Conservation (phyloP, 92 coral and sea anemone genomes). For the Phenganax marumi region DNA sequence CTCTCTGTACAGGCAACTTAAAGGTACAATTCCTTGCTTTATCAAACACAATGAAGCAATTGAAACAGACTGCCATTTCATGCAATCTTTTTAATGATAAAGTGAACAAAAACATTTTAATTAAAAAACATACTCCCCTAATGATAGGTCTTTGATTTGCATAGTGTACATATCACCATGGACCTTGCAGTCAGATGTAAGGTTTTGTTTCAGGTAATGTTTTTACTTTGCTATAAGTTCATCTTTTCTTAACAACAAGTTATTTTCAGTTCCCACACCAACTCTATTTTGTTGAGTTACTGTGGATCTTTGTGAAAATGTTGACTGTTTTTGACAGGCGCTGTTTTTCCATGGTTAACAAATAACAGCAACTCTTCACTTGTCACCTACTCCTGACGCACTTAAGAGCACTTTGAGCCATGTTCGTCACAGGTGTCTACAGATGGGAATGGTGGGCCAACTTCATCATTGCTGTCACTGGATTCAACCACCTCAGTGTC, state of each 20-base stretch:
- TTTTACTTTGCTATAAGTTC: conserved; percentile 3
- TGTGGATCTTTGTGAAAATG: conserved; percentile 13
- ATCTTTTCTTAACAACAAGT: conserved; percentile 12
- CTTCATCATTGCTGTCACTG: not conserved
- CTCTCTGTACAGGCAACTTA: not conserved
- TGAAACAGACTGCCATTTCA: not conserved
- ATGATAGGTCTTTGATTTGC: not conserved
- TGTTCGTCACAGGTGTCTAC: too few relatives aligned
- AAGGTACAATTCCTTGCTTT: conserved; percentile 6
- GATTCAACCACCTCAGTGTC: conserved; percentile 19
- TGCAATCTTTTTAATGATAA: not conserved
- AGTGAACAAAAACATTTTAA: conserved; percentile 15
- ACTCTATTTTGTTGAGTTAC: conserved; percentile 5
- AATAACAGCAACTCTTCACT: too few relatives aligned
- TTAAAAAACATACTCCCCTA: not conserved
- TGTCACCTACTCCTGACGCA: too few relatives aligned
- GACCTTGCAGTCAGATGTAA: conserved; percentile 7
- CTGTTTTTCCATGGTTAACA: too few relatives aligned
- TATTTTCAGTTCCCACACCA: not conserved
- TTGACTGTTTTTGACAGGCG: not conserved
- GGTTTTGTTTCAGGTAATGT: conserved; percentile 9
- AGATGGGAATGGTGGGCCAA: not conserved
- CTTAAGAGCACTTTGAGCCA: too few relatives aligned
- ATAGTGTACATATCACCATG: conserved; percentile 3
- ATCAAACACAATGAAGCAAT: conserved; percentile 7